Conservation (phyloP, 2,797 vertebrate species). For the Apogon talboti region DNA sequence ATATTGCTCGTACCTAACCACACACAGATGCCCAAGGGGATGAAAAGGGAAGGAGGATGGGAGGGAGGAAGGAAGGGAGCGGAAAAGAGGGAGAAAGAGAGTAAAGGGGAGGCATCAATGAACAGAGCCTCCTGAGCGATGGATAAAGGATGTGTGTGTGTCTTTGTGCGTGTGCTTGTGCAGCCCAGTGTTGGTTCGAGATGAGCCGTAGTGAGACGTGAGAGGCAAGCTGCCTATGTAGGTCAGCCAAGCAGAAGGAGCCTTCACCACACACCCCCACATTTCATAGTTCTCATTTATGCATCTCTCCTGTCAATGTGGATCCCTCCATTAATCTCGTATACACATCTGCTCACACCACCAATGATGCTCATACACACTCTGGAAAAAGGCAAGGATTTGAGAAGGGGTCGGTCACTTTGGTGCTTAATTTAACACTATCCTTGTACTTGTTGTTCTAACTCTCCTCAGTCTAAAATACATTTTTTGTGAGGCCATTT, state of each 20-base stretch:
- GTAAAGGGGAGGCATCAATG: constrained; percentile 79
- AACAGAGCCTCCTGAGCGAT: constrained; percentile 81
- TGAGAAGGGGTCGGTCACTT: constrained; percentile 15
- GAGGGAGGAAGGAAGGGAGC: constrained; percentile 59
- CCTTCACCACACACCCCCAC: constrained; percentile 83
- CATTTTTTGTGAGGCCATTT: constrained; percentile 19
- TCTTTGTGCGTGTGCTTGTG: constrained; percentile 44
- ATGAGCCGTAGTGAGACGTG: constrained; percentile 82
- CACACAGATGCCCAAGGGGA: constrained; percentile 72
- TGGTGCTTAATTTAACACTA: constrained; percentile 13
- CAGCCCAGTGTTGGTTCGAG: constrained; percentile 79
- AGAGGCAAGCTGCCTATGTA: constrained; percentile 87
- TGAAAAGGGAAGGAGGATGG: constrained; percentile 69
- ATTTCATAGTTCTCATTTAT: constrained; percentile 83
- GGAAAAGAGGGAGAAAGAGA: constrained; percentile 70
- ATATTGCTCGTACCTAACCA: constrained; percentile 65
- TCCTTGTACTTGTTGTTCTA: constrained; percentile 13
- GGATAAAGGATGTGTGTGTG: constrained; percentile 72
- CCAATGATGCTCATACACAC: constrained; percentile 40
- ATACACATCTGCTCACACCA: constrained; percentile 50
- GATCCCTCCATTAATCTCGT: constrained; percentile 47
- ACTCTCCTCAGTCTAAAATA: constrained; percentile 7
- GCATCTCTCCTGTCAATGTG: constrained; percentile 55
- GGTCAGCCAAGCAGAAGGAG: constrained; percentile 88
- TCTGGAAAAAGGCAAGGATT: constrained; percentile 39